phyloP scores from a whole-genome alignment of 2,113 vertebrate genomes.

The Sylvietta virens region DNA sequence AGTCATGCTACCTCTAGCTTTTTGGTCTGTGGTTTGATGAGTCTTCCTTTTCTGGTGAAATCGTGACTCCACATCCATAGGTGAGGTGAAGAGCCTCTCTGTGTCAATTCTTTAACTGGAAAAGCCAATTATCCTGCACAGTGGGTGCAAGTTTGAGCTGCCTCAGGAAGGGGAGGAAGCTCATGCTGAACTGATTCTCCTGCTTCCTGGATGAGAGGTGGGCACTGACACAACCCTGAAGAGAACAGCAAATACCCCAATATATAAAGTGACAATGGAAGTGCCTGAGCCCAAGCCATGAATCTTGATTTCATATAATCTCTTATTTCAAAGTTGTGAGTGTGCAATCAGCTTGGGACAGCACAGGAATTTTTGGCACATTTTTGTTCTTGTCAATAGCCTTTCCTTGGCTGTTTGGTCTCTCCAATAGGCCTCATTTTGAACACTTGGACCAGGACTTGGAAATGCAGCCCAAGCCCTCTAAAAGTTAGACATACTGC shows the following conservation, averaged over 20 bases:
- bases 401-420: background rate
- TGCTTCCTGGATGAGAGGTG: background rate
- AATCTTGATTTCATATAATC: background rate
- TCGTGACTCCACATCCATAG: background rate
- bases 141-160: background rate
- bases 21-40: background rate
- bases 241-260: background rate
- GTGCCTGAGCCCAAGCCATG: background rate
- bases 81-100: background rate
- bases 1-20: background rate
- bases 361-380: background rate
- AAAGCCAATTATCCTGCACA: background rate
- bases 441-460: background rate
- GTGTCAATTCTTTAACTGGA: background rate
- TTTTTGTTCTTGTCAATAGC: background rate
- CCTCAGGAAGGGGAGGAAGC: background rate
- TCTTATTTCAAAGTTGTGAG: background rate
- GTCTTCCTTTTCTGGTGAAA: background rate
- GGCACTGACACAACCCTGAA: background rate
- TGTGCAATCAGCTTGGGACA: background rate
- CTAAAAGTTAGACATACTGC: background rate
- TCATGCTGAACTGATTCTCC: background rate
- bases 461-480: background rate
- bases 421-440: background rate
- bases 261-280: background rate